Evolutionary conservation across 2,888 invertebrate genomes (phyloP).

Genomic region (Phortica magna): DNA sequence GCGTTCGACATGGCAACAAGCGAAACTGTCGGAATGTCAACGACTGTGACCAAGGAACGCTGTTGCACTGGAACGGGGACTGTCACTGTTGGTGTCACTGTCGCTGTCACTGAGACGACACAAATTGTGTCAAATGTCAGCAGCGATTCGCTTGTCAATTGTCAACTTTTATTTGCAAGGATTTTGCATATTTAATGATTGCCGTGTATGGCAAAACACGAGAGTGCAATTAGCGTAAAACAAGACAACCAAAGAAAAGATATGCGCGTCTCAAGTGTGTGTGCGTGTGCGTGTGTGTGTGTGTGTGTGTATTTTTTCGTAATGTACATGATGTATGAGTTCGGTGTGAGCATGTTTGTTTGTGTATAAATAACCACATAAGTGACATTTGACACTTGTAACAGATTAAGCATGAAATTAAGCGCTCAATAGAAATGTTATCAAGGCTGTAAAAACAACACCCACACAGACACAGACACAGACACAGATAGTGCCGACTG

Average conservation of each 20-base stretch:
- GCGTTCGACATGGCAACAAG: slow-evolving; percentile 30
- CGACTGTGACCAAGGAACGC: slow-evolving; percentile 33
- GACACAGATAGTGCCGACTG: background rate
- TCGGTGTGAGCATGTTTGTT: background rate
- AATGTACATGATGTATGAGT: slow-evolving; percentile 2
- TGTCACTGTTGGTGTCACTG: slow-evolving; percentile 9
- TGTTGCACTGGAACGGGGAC: too few species aligned
- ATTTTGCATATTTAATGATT: slow-evolving; percentile 50
- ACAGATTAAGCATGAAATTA: slow-evolving; percentile 60
- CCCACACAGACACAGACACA: background rate
- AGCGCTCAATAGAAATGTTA: slow-evolving; percentile 29
- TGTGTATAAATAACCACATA: slow-evolving; percentile 34
- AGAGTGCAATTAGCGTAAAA: slow-evolving; percentile 56
- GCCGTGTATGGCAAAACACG: slow-evolving; percentile 34
- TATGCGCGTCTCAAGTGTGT: background rate
- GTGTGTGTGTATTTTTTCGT: background rate
- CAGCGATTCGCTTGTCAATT: slow-evolving; percentile 45
- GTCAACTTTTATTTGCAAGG: slow-evolving; percentile 48
- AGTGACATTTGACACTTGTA: slow-evolving; percentile 64
- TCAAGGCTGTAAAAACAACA: background rate
- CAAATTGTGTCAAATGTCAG: slow-evolving; percentile 55
- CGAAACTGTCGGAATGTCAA: slow-evolving; percentile 6
- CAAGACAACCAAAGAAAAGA: slow-evolving; percentile 21
- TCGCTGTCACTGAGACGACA: background rate
- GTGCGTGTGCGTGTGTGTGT: background rate